Evolutionary conservation across 1,140 invertebrate species (phyloP), one percentile per base, ranked within the genome.

Genomic region (Aphelinus certus): DNA sequence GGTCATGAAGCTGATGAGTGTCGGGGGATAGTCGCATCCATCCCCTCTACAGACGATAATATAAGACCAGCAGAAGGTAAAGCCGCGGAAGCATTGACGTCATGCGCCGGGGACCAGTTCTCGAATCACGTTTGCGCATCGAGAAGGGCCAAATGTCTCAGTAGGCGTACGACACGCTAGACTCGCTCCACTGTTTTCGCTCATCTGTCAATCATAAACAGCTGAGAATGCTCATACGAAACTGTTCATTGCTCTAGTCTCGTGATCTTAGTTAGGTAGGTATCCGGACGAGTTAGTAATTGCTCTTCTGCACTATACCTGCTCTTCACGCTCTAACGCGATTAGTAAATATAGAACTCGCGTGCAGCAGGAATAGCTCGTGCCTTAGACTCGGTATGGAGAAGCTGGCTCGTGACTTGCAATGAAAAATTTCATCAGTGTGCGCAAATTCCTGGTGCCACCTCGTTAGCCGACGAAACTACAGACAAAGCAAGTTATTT

Each of bases 21-120:
- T 26, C 26, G 26, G 26, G 26, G 26, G 26, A 26, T 26, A 26
- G 26, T 26, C 26, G 26, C 26, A 26, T 26, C 26, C 26, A 26
- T 26, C 26, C 26, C 26, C 26, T 26, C 26, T 26, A 26, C 26
- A 26, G 26, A 43, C 3, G 51, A 47, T 7, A 43, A 10, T 56
- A 68, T 1, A 6, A 68, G 45, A 57, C 53, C 53, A n/a, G 4
- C 65, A 48, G 43, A 56, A 45, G 65, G 53, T 68, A 68, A 68
- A 57, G 5, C 2, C 53, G 65, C 9, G 0, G 5, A n/a, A 5
- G 1, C 42, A 7, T 42, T 68, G n/a, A 68, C 65, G 53, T 68
- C 65, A 68, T 56, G 65, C 65, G 49, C 65, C 42, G 26, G 10
- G 65, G 43, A 46, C 53, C 42, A 68, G 47, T 43, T 1, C 7